A percentile compares a stretch with the other conserved stretches of the same genome.
phyloP scores from a whole-genome alignment of 1,140 invertebrate genomes.

The Oedothorax gibbosus region DNA sequence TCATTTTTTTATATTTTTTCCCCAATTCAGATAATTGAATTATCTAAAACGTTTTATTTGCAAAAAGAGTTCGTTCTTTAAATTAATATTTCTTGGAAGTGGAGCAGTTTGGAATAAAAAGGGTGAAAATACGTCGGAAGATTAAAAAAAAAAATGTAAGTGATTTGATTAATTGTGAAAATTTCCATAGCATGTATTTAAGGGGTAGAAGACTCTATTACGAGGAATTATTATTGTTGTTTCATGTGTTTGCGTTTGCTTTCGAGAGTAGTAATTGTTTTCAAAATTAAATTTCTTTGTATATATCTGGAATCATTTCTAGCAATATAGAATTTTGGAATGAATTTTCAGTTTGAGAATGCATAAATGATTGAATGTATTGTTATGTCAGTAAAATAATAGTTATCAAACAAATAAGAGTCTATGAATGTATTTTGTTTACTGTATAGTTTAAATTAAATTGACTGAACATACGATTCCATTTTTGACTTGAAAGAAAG shows the following conservation, averaged over 20 bases:
- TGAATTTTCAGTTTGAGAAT: no score
- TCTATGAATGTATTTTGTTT: no score
- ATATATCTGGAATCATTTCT: not conserved
- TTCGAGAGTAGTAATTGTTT: not conserved
- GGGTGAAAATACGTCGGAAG: not conserved
- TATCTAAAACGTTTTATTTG: slow-evolving; percentile 16
- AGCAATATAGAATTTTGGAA: no score
- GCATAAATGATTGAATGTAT: no score
- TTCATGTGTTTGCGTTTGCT: not conserved
- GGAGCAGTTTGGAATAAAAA: slow-evolving; percentile 11
- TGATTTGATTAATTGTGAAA: slow-evolving; percentile 44
- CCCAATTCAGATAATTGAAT: slow-evolving; percentile 41
- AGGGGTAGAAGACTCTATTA: slow-evolving; percentile 4
- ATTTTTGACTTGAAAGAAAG: no score
- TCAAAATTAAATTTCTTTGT: slow-evolving; percentile 8
- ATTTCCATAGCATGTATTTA: not conserved
- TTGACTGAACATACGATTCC: no score
- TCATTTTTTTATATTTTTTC: slow-evolving; percentile 26
- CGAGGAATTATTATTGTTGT: not conserved
- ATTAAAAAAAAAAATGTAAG: slow-evolving; percentile 17
- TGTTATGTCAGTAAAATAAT: no score
- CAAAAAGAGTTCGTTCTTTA: not conserved
- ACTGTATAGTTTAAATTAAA: no score
- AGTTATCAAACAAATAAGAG: no score
- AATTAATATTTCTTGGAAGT: slow-evolving; percentile 28